phyloP scores from a whole-genome alignment of 92 coral and sea anemone species.

The Galaxea fascicularis region DNA sequence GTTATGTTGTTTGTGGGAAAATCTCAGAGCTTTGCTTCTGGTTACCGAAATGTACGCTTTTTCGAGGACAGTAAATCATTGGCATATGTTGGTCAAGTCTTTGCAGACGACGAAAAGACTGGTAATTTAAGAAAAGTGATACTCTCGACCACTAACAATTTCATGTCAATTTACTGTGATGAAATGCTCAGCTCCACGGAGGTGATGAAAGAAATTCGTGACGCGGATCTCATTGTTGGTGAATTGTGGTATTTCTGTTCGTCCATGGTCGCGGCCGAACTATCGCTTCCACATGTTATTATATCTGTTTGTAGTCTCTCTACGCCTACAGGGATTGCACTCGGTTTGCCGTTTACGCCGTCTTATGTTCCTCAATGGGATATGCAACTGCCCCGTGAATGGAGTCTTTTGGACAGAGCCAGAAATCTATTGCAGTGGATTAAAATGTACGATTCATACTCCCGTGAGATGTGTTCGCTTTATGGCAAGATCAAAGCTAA shows the following conservation, averaged over 20 bases:
- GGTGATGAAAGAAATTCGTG: conserved; percentile 29
- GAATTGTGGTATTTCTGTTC: conserved; percentile 51
- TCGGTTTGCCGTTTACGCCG: conserved; percentile 25
- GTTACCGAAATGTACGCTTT: background rate
- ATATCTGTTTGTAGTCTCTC: background rate
- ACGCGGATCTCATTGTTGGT: conserved; percentile 53
- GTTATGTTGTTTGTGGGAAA: conserved; percentile 16
- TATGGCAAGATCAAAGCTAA: conserved; percentile 32
- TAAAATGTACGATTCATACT: background rate
- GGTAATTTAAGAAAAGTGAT: no score
- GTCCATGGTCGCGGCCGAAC: conserved; percentile 45
- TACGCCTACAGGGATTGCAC: background rate
- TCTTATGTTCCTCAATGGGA: conserved; percentile 44
- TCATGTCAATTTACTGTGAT: conserved; percentile 13
- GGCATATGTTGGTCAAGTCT: background rate
- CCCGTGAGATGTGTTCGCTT: background rate
- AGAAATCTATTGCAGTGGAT: conserved; percentile 26
- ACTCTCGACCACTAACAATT: background rate
- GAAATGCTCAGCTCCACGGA: conserved; percentile 27
- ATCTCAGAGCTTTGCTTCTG: background rate
- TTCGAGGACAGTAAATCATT: conserved; percentile 11
- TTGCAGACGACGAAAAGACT: background rate
- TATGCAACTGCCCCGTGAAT: background rate
- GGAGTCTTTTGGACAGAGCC: conserved; percentile 31
- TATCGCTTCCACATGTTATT: conserved; percentile 45